phyloP scores from a whole-genome alignment of 2,113 vertebrate species.

The Pterocles gutturalis region DNA sequence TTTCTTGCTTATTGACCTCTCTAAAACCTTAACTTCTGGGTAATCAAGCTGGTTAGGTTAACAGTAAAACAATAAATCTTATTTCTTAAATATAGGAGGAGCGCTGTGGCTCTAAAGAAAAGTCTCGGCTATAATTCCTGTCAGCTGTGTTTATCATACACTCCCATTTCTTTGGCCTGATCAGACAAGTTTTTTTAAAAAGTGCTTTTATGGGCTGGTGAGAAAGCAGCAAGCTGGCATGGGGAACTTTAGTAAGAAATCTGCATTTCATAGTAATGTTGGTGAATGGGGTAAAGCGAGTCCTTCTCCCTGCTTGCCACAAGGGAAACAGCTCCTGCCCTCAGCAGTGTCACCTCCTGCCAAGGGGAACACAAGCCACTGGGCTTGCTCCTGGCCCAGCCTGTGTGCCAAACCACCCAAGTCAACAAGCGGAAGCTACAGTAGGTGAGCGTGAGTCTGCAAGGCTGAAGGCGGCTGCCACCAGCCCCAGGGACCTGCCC shows the following conservation, averaged over 20 bases:
- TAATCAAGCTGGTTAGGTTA: background rate
- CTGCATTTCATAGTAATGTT: background rate
- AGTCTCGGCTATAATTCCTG: background rate
- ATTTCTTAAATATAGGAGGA: background rate
- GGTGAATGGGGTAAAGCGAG: fast-evolving
- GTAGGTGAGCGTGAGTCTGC: fast-evolving
- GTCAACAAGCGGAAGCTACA: background rate
- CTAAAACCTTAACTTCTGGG: background rate
- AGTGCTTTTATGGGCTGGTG: background rate
- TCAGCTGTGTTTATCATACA: background rate
- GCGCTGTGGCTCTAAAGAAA: background rate
- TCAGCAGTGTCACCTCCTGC: background rate
- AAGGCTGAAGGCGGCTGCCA: background rate
- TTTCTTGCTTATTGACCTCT: slow-evolving; percentile 13
- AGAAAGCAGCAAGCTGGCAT: background rate
- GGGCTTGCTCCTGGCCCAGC: background rate
- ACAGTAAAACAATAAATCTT: background rate
- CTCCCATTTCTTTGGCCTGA: background rate
- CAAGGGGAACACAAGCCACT: background rate
- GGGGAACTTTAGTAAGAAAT: background rate
- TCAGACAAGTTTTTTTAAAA: background rate
- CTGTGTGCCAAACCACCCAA: background rate
- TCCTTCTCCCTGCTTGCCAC: background rate
- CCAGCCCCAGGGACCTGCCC: background rate
- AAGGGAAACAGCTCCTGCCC: background rate